These are phyloP conservation scores for Drosophila paracracens DNA, from an alignment of 2,888 invertebrate species.

Conservation along the genomic window DNA sequence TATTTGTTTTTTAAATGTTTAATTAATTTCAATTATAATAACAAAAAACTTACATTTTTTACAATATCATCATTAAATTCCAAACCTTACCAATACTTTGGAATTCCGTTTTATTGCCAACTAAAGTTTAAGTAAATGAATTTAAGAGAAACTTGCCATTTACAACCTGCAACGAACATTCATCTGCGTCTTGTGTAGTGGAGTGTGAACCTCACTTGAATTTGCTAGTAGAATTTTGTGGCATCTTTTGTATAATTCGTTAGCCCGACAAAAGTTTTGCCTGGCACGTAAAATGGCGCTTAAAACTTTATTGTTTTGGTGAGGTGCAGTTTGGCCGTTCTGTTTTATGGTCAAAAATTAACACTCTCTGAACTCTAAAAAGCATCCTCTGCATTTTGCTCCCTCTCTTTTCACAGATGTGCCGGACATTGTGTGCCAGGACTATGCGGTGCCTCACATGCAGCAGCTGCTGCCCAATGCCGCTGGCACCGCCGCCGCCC, in stretches of 20 bases:
- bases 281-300: slow-evolving; percentile 61
- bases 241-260: slow-evolving; percentile 61
- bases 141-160: slow-evolving; percentile 16
- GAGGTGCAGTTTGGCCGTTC: slow-evolving; percentile 31
- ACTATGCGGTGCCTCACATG: slow-evolving; percentile 88
- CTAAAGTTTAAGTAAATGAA: slow-evolving; percentile 20
- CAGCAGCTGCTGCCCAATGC: slow-evolving; percentile 84
- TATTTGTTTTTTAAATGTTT: background rate
- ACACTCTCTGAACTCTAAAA: slow-evolving; percentile 52
- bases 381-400: slow-evolving; percentile 8
- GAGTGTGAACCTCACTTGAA: slow-evolving; percentile 56
- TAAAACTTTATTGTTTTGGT: slow-evolving; percentile 59
- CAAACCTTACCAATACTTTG: background rate
- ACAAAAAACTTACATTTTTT: background rate
- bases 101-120: slow-evolving; percentile 5
- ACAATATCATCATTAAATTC: background rate
- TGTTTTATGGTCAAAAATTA: slow-evolving; percentile 63
- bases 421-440: slow-evolving; percentile 87
- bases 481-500: slow-evolving; percentile 52
- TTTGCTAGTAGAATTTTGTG: slow-evolving; percentile 35
- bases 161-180: slow-evolving; percentile 9
- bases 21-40: background rate
- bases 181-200: slow-evolving; percentile 55
- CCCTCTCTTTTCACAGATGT: slow-evolving; percentile 85
- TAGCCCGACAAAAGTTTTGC: slow-evolving; percentile 47